Evolutionary conservation across 2,888 invertebrate species (phyloP).

Genomic region (Clivina fossor): DNA sequence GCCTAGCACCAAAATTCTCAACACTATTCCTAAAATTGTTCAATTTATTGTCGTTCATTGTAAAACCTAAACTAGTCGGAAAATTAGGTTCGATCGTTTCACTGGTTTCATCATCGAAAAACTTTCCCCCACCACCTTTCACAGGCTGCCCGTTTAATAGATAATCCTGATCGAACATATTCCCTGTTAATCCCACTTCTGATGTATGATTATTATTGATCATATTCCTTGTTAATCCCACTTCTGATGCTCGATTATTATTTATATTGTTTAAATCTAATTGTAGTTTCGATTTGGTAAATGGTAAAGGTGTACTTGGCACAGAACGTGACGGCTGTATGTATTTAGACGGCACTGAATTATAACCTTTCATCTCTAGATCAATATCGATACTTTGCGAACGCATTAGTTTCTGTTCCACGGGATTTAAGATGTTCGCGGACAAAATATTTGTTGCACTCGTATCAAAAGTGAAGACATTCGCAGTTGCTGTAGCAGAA

Average conservation of each 20-base stretch:
- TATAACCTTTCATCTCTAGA: slow-evolving; percentile 22
- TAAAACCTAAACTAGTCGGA: slow-evolving; percentile 23
- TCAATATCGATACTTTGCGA: slow-evolving; percentile 46
- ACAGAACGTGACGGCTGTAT: slow-evolving; percentile 64
- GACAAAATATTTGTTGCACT: slow-evolving; percentile 15
- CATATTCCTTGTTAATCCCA: slow-evolving; percentile 8
- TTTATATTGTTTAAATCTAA: slow-evolving; percentile 23
- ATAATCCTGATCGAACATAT: slow-evolving; percentile 47
- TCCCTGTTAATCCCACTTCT: slow-evolving; percentile 6
- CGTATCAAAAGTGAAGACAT: slow-evolving; percentile 22
- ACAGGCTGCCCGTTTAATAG: slow-evolving; percentile 53
- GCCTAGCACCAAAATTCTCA: slow-evolving; percentile 39
- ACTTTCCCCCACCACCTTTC: slow-evolving; percentile 41
- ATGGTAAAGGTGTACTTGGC: slow-evolving; percentile 68
- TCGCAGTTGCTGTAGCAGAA: slow-evolving; percentile 10
- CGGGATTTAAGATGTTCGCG: slow-evolving; percentile 6
- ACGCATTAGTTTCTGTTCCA: slow-evolving; percentile 49
- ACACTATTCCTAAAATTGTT: slow-evolving; percentile 9
- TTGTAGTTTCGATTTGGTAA: slow-evolving; percentile 51
- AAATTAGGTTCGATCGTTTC: slow-evolving; percentile 14
- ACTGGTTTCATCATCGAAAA: slow-evolving; percentile 7
- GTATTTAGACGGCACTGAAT: slow-evolving; percentile 40
- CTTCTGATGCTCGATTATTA: slow-evolving; percentile 21
- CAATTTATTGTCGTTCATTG: slow-evolving; percentile 28
- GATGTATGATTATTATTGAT: slow-evolving; percentile 26